Evolutionary conservation across 2,113 vertebrate species (phyloP), one percentile per base, ranked within the genome.

Genomic region (Ptychochromis oligacanthus): DNA sequence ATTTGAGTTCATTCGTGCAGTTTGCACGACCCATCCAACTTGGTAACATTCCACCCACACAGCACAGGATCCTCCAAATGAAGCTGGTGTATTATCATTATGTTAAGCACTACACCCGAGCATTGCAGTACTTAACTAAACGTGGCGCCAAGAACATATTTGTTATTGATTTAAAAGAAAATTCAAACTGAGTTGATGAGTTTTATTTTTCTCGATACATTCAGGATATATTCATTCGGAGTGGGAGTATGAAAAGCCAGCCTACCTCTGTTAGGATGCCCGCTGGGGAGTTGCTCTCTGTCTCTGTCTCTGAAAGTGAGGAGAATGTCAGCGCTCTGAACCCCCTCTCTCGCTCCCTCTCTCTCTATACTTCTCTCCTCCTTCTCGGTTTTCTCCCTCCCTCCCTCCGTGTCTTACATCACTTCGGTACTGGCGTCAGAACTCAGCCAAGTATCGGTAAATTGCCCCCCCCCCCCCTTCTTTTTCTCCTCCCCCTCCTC

Each of bases 391-490:
- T 34, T 52, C 83, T 80, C 75, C 80, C 85, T 82, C 85, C 92
- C 40, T 40, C 36, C 36, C 36, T 38, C 11, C 28, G 80, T 80
- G 80, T 90, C 90, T 93, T 92, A 85, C 92, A 94, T 96, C 95
- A 95, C 89, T 90, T 77, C 77, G 14, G 87, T 80, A 59, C 91
- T 92, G 89, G 87, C 94, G 93, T 96, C 96, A 96, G 95, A 88
- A 87, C 87, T 95, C 90, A 88, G 89, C 88, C 75, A 91, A 94
- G 92, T 87, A 79, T 91, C 84, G 65, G 90, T 88, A 93, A 88
- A 87, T 87, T 88, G 67, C 85, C 80, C 80, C 75, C 79, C 70
- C 79, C 26, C 26, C 55, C 31, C 28, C 46, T 2, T 49, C 2
- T 1, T 6, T 28, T 6, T 12, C 20, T 55, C 28, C 22, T 62